Percentiles rank a stretch among this genome's conserved stretches.
phyloP scores from a whole-genome alignment of 2,888 invertebrate genomes.

The Gasteruption jaculator region DNA sequence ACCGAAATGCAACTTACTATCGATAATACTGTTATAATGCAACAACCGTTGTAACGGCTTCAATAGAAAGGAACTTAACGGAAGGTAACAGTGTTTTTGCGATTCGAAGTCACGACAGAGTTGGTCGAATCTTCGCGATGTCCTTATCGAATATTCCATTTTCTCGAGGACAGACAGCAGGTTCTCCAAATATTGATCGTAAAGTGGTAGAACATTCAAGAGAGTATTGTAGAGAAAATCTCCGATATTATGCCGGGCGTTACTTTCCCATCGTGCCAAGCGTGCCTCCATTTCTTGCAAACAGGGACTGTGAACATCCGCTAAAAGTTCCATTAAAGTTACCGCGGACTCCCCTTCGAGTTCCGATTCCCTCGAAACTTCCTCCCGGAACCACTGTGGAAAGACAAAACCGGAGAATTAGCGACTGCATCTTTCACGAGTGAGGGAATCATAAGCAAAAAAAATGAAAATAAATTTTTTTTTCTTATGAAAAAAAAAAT shows the following conservation, averaged over 20 bases:
- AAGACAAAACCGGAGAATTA: conserved; percentile 9
- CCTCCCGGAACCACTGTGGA: conserved; percentile 70
- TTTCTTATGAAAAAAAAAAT: too few relatives aligned
- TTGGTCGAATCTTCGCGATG: conserved; percentile 65
- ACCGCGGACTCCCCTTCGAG: conserved; percentile 61
- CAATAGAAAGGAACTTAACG: conserved; percentile 74
- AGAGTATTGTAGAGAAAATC: conserved; percentile 71
- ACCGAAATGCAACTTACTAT: conserved; percentile 57
- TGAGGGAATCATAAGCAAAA: too few relatives aligned
- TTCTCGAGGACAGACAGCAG: conserved; percentile 75
- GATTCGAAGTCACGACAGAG: conserved; percentile 74
- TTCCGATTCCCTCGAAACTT: conserved; percentile 61
- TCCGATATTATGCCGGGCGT: conserved; percentile 64
- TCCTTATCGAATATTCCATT: conserved; percentile 73
- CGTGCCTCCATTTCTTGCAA: conserved; percentile 75
- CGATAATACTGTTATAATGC: conserved; percentile 75
- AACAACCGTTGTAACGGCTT: conserved; percentile 81
- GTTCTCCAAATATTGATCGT: conserved; percentile 69
- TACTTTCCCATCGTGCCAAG: conserved; percentile 69
- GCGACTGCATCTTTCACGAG: too few relatives aligned
- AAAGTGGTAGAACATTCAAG: conserved; percentile 60
- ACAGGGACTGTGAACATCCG: conserved; percentile 76
- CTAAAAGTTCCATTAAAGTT: conserved; percentile 66
- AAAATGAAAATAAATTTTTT: too few relatives aligned
- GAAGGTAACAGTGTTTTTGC: conserved; percentile 82